Percentiles rank a stretch among this genome's conserved stretches.
Conservation (phyloP, 37 sponge, comb jelly and placozoan species). For the Chondrilla cf. caribensis region DNA sequence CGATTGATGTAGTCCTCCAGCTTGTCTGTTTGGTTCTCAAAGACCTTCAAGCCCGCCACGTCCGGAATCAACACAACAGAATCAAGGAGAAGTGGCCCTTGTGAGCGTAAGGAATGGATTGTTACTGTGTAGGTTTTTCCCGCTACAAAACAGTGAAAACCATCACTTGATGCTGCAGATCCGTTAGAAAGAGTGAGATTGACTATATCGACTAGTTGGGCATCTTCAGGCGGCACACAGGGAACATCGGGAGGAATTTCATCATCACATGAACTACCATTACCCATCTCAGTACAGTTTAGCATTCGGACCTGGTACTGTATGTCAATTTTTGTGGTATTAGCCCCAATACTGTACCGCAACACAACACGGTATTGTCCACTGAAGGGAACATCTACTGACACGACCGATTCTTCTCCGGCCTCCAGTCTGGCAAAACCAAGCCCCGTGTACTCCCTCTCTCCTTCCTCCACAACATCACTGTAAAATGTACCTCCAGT, state of each 20-base stretch:
- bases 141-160: neutral
- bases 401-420: neutral
- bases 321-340: neutral
- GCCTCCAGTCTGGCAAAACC: conserved; percentile 30
- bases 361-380: conserved; percentile 28
- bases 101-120: neutral
- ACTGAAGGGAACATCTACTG: conserved; percentile 25
- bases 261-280: neutral
- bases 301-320: neutral
- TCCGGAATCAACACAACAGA: neutral
- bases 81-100: neutral
- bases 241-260: neutral
- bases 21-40: neutral
- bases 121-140: neutral
- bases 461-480: conserved; percentile 8
- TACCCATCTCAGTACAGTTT: neutral
- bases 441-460: conserved; percentile 46
- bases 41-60: neutral
- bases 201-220: neutral
- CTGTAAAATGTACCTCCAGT: conserved; percentile 3
- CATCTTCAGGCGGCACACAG: neutral
- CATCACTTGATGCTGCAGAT: neutral
- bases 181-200: neutral
- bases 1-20: neutral
- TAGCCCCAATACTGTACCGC: neutral